Conservation (phyloP, 2,888 invertebrate genomes). For the Phortica magna region DNA sequence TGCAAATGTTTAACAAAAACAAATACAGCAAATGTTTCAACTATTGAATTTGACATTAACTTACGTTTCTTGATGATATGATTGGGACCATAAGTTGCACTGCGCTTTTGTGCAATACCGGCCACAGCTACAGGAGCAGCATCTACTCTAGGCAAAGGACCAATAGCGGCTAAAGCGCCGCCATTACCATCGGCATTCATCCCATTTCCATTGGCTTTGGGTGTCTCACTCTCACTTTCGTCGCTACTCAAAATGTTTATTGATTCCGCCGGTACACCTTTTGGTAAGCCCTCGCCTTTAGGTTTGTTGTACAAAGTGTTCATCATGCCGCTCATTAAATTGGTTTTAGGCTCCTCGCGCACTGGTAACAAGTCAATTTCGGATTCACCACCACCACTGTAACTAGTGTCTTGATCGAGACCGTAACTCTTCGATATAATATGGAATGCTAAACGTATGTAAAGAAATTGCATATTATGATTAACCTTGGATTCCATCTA, state of each 20-base stretch:
- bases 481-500: background rate
- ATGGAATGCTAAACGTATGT: conserved; percentile 81
- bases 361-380: background rate
- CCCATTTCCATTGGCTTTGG: conserved; percentile 18
- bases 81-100: background rate
- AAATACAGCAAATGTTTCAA: background rate
- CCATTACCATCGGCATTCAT: background rate
- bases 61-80: conserved; percentile 1
- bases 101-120: background rate
- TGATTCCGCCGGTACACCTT: conserved; percentile 79
- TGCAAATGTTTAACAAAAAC: background rate
- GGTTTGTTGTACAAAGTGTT: conserved; percentile 79
- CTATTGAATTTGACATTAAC: background rate
- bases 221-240: conserved; percentile 77
- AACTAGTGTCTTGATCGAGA: conserved; percentile 77
- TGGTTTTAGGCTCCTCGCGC: conserved; percentile 46
- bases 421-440: conserved; percentile 85
- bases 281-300: conserved; percentile 37
- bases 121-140: conserved; percentile 1
- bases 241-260: conserved; percentile 90
- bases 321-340: conserved; percentile 75
- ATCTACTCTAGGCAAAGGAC: conserved; percentile 48
- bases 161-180: background rate
- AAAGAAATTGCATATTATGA: background rate
- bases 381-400: conserved; percentile 78